phyloP scores from a whole-genome alignment of 2,888 invertebrate species.

The Watsonalla binaria region DNA sequence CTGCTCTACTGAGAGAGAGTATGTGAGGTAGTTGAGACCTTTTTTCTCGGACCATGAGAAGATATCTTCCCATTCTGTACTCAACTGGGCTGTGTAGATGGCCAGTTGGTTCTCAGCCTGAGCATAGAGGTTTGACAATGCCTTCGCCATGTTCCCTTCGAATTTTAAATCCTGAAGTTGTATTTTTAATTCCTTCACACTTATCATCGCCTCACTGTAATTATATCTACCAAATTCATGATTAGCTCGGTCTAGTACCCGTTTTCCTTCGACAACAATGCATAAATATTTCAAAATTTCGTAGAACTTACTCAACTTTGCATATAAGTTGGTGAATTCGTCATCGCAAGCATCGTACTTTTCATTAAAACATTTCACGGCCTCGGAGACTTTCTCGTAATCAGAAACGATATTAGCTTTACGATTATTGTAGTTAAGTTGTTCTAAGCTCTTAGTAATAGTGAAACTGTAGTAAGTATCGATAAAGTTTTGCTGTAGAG shows the following conservation, averaged over 20 bases:
- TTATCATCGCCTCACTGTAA: constrained; percentile 54
- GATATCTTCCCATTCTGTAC: constrained; percentile 67
- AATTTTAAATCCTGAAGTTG: constrained; percentile 44
- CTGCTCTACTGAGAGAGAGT: constrained; percentile 62
- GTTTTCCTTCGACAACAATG: constrained; percentile 49
- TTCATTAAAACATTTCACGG: constrained; percentile 32
- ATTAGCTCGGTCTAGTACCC: constrained; percentile 52
- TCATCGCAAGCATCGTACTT: constrained; percentile 39
- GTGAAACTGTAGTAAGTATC: constrained; percentile 58
- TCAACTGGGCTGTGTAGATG: constrained; percentile 59
- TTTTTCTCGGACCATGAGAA: constrained; percentile 63
- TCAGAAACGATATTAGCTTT: constrained; percentile 51
- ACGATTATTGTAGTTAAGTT: constrained; percentile 59
- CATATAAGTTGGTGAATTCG: constrained; percentile 41
- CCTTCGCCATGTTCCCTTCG: constrained; percentile 49
- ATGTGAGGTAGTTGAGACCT: constrained; percentile 51
- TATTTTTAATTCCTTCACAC: constrained; percentile 41
- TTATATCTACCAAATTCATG: constrained; percentile 58
- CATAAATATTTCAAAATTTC: constrained; percentile 45
- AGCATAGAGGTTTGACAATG: constrained; percentile 44
- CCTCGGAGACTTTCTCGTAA: constrained; percentile 33
- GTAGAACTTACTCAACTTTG: constrained; percentile 43
- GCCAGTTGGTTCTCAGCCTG: constrained; percentile 63
- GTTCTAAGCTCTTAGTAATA: constrained; percentile 62
- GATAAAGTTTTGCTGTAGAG: constrained; percentile 59